phyloP scores from a whole-genome alignment of 2,113 vertebrate species.

The Misgurnus mizolepis region DNA sequence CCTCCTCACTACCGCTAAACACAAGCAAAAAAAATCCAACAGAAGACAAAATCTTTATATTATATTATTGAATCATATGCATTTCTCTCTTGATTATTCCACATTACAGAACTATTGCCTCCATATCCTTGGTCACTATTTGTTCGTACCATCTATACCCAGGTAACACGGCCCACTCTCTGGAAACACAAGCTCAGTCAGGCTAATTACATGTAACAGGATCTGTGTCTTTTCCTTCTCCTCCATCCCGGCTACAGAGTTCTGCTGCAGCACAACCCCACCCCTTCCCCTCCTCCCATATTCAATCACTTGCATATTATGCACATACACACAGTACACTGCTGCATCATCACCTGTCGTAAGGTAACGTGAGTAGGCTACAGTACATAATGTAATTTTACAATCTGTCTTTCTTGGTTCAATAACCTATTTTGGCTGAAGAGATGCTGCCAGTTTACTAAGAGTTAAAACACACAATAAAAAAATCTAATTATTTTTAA shows the following conservation, averaged over 20 bases:
- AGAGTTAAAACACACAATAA: background rate
- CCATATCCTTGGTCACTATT: background rate
- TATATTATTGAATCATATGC: background rate
- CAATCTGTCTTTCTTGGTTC: slow-evolving; percentile 22
- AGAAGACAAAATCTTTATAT: background rate
- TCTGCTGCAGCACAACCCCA: slow-evolving; percentile 13
- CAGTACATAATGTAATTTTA: slow-evolving; percentile 16
- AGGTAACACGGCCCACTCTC: slow-evolving; percentile 15
- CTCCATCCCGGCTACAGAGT: background rate
- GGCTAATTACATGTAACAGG: slow-evolving; percentile 34
- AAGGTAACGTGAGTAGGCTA: slow-evolving; percentile 60
- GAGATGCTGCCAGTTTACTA: background rate
- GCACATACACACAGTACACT: background rate
- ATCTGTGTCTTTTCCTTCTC: slow-evolving; percentile 33
- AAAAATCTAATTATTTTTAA: background rate
- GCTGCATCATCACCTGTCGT: slow-evolving; percentile 51
- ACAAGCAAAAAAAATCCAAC: too few relatives aligned
- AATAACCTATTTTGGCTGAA: background rate
- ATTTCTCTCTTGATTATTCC: background rate
- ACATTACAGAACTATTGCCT: background rate
- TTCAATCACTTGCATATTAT: slow-evolving; percentile 11
- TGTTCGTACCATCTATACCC: slow-evolving; percentile 14
- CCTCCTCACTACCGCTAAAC: too few relatives aligned
- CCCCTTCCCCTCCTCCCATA: background rate
- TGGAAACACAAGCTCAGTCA: slow-evolving; percentile 43